phyloP scores from a whole-genome alignment of 2,888 invertebrate genomes.

The Blastobasis lacticolella region DNA sequence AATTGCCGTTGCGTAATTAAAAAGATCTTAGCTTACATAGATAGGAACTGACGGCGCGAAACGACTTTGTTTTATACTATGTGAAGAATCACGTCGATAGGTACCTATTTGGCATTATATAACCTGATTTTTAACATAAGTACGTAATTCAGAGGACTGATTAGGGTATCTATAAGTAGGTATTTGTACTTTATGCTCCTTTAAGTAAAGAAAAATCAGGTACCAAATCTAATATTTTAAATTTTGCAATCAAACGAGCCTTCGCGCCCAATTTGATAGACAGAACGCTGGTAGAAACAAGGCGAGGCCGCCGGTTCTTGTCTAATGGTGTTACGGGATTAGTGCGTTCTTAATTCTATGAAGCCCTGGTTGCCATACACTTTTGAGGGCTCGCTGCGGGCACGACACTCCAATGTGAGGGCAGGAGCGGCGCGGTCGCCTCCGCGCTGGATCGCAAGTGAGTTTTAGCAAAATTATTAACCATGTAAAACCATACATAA shows the following conservation, averaged over 20 bases:
- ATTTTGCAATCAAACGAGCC: constrained; percentile 26
- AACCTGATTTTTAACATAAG: no score
- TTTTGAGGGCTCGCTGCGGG: constrained; percentile 38
- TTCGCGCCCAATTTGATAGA: constrained; percentile 5
- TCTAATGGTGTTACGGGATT: constrained; percentile 56
- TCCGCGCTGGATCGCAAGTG: constrained; percentile 10
- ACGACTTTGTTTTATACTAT: no score
- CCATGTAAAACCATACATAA: not conserved
- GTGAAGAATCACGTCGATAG: no score
- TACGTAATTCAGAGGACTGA: no score
- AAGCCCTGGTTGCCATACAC: constrained; percentile 46
- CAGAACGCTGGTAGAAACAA: constrained; percentile 18
- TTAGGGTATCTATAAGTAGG: no score
- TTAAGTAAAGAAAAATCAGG: not conserved
- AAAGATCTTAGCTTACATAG: no score
- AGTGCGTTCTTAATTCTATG: constrained; percentile 48
- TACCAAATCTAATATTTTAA: no score
- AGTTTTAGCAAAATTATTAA: constrained; percentile 4
- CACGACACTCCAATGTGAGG: constrained; percentile 28
- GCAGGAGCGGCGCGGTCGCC: constrained; percentile 26
- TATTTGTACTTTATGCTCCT: not conserved
- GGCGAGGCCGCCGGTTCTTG: constrained; percentile 48
- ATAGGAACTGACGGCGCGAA: no score
- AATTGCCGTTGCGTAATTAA: no score
- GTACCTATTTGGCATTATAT: no score